These are phyloP conservation scores for Zonitis immaculata DNA, from an alignment of 2,888 invertebrate genomes.

Conservation along the genomic window DNA sequence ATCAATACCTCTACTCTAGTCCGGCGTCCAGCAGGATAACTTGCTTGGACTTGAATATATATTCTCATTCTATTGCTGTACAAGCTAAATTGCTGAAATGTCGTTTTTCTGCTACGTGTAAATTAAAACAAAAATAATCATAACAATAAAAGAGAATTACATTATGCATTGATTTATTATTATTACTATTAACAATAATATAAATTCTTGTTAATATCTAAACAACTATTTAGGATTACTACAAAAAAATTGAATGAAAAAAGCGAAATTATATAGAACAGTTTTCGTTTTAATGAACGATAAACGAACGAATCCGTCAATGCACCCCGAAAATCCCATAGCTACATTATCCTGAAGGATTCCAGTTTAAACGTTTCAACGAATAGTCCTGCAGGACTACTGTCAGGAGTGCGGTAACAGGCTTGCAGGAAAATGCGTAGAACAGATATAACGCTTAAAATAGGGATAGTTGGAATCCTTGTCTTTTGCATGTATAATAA, in stretches of 20 bases:
- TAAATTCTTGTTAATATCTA: no score
- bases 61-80: constrained; percentile 11
- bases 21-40: constrained; percentile 42
- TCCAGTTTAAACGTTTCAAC: constrained; percentile 23
- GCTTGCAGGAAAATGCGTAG: constrained; percentile 27
- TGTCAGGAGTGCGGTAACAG: constrained; percentile 34
- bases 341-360: constrained; percentile 21
- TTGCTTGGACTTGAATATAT: constrained; percentile 34
- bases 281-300: no score
- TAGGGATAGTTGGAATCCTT: constrained; percentile 19
- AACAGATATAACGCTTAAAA: no score
- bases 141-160: no score
- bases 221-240: no score
- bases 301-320: constrained; percentile 5
- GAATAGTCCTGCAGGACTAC: constrained; percentile 34
- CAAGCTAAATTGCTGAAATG: constrained; percentile 18
- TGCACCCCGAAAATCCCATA: constrained; percentile 10
- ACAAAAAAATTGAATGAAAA: no score
- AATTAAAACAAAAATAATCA: no score
- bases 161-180: no score
- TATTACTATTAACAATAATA: no score
- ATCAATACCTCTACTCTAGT: constrained; percentile 51
- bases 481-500: constrained; percentile 37
- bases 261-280: no score
- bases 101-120: constrained; percentile 8